These are phyloP conservation scores for Drosophila pallidifrons DNA, from an alignment of 1,140 invertebrate genomes.

Conservation along the genomic window DNA sequence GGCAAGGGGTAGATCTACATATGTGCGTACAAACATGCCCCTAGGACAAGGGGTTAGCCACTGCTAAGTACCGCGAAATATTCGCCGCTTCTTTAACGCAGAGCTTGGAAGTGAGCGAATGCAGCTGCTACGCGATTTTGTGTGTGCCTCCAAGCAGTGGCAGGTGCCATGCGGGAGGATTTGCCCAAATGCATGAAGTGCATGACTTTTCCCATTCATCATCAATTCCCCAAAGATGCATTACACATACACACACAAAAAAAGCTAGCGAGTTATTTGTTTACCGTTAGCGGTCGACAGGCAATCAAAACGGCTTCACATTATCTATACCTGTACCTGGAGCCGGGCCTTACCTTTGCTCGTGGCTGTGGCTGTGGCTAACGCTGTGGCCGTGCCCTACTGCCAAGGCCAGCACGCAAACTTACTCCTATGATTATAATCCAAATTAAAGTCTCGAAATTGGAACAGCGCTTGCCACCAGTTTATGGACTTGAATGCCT, in stretches of 20 bases:
- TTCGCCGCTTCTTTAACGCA: neutral
- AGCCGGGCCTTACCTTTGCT: neutral
- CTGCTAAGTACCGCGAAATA: constrained; percentile 66
- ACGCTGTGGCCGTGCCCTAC: constrained; percentile 48
- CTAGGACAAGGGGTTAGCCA: constrained; percentile 16
- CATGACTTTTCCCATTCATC: neutral
- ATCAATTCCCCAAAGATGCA: constrained; percentile 2
- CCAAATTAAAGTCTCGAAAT: constrained; percentile 65
- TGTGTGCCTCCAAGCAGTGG: constrained; percentile 23
- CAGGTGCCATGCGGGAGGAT: constrained; percentile 18
- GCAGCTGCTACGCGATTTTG: constrained; percentile 24
- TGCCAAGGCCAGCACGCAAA: constrained; percentile 67
- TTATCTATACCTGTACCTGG: neutral
- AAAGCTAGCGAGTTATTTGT: constrained; percentile 34
- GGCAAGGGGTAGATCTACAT: constrained; percentile 13
- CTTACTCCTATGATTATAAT: constrained; percentile 67
- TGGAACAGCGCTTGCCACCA: constrained; percentile 19
- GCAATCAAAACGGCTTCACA: constrained; percentile 70
- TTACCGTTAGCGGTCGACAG: constrained; percentile 65
- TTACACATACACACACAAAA: constrained; percentile 22
- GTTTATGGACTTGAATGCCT: neutral
- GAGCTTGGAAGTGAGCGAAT: neutral
- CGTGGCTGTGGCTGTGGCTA: constrained; percentile 19
- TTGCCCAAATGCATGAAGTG: neutral
- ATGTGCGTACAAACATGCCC: no score